These are phyloP conservation scores for Glyptemys insculpta DNA, from an alignment of 2,797 vertebrate species.

Conservation along the genomic window DNA sequence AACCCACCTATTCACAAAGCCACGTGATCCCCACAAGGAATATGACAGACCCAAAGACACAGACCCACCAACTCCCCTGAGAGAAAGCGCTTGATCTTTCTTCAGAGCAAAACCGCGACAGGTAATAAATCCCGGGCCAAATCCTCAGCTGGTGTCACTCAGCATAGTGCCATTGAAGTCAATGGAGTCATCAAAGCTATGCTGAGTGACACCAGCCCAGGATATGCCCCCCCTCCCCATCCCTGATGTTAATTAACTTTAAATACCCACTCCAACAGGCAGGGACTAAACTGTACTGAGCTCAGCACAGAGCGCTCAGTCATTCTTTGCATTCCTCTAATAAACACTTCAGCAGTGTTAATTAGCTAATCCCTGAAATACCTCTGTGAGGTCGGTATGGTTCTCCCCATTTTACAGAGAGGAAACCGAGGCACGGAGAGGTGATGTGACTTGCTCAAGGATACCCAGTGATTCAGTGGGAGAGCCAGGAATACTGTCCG, in stretches of 20 bases:
- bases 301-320: not conserved
- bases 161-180: not conserved
- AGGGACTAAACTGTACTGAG: fast-evolving
- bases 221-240: not conserved
- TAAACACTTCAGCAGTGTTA: fast-evolving
- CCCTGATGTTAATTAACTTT: not conserved
- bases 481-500: not conserved
- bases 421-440: slow-evolving; percentile 19
- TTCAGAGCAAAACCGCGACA: slow-evolving; percentile 43
- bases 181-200: not conserved
- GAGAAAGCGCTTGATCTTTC: not conserved
- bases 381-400: not conserved
- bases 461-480: not conserved
- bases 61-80: not conserved
- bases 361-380: not conserved
- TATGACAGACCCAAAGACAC: slow-evolving; percentile 51
- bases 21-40: slow-evolving; percentile 37
- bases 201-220: fast-evolving
- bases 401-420: not conserved
- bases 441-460: not conserved
- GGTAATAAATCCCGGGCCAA: slow-evolving; percentile 51
- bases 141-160: not conserved
- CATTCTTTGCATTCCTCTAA: not conserved
- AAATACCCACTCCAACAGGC: fast-evolving
- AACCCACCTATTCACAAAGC: slow-evolving; percentile 28